phyloP scores from a whole-genome alignment of 2,797 vertebrate species.

The Semotilus atromaculatus region DNA sequence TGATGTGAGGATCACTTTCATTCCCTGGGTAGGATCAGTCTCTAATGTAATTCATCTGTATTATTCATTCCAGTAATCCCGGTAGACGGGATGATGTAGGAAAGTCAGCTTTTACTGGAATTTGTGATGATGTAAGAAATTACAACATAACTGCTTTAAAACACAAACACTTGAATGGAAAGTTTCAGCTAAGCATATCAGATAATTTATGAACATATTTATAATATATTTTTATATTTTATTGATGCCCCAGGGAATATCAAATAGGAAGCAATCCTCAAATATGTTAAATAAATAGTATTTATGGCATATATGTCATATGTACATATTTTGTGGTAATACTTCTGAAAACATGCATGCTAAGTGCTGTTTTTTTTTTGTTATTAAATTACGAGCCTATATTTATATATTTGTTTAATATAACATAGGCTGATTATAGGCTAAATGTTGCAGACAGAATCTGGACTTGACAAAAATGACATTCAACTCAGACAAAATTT shows the following conservation, averaged over 20 bases:
- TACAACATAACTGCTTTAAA: not conserved
- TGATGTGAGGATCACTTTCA: not conserved
- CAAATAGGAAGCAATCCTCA: not conserved
- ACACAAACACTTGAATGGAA: not conserved
- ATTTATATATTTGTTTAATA: not conserved
- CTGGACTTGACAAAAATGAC: not conserved
- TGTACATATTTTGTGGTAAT: not conserved
- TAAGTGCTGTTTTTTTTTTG: not conserved
- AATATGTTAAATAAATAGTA: not conserved
- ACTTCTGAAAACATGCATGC: not conserved
- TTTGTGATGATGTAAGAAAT: not conserved
- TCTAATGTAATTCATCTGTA: slow-evolving; percentile 3
- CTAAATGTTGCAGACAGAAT: not conserved
- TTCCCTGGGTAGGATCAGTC: not conserved
- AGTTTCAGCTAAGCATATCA: not conserved
- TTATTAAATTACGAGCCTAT: not conserved
- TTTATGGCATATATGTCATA: not conserved
- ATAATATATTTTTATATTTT: not conserved
- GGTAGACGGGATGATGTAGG: not conserved
- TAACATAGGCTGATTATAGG: too few species aligned
- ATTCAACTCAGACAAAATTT: not conserved
- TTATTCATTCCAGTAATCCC: not conserved
- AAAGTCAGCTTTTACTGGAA: slow-evolving; percentile 8
- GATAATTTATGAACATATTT: too few species aligned
- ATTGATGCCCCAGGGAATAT: not conserved